phyloP scores from a whole-genome alignment of 2,888 invertebrate species.

The Tenodera sinensis region DNA sequence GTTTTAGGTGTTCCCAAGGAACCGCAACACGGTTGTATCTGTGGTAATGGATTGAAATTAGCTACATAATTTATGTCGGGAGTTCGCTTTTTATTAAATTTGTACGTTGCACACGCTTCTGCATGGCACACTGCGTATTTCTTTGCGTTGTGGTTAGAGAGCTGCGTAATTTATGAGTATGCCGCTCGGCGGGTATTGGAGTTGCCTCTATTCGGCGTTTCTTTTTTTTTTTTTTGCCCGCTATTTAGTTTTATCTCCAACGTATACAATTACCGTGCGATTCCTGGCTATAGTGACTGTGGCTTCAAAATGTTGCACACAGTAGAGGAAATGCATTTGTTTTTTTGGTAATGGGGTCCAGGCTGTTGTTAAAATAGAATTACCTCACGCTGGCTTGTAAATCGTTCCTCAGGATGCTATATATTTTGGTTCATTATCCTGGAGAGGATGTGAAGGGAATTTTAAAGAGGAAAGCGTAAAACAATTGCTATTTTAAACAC shows the following conservation, averaged over 20 bases:
- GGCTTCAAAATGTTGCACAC: neutral
- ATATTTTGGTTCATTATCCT: neutral
- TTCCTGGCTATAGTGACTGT: neutral
- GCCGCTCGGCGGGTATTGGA: neutral
- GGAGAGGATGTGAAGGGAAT: too few relatives aligned
- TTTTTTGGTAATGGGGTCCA: neutral
- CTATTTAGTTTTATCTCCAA: neutral
- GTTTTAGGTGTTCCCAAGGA: neutral
- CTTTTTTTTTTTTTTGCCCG: neutral
- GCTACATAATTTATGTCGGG: neutral
- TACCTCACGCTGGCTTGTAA: neutral
- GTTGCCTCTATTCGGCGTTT: neutral
- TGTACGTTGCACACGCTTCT: neutral
- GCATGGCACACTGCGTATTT: neutral
- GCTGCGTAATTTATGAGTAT: neutral
- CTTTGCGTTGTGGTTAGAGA: neutral
- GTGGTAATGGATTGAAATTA: conserved; percentile 1
- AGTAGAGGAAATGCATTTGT: neutral
- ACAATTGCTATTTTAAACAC: too few relatives aligned
- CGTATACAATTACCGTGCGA: neutral
- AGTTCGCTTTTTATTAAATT: neutral
- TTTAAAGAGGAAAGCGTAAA: too few relatives aligned
- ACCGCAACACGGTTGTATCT: neutral
- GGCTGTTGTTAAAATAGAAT: neutral
- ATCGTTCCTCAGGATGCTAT: neutral